phyloP scores from a whole-genome alignment of 2,797 vertebrate genomes.

The Acanthopagrus latus region DNA sequence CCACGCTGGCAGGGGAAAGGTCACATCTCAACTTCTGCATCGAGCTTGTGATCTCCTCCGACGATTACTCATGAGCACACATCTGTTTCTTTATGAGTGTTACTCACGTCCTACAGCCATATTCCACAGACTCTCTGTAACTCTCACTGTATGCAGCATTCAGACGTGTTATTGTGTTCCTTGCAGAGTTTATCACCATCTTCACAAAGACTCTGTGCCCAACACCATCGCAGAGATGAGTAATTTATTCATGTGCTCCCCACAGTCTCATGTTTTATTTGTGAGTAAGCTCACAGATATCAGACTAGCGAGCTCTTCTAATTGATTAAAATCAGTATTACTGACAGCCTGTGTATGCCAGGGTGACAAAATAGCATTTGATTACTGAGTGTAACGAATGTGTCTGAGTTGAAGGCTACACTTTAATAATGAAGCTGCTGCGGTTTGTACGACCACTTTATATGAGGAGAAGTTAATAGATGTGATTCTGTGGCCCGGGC shows the following conservation, averaged over 20 bases:
- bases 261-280: background rate
- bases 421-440: constrained; percentile 37
- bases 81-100: constrained; percentile 25
- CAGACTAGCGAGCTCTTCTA: constrained; percentile 4
- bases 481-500: constrained; percentile 6
- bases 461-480: constrained; percentile 22
- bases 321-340: constrained; percentile 24
- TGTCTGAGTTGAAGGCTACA: constrained; percentile 14
- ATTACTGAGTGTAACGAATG: background rate
- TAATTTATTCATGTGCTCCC: background rate
- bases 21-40: constrained; percentile 56
- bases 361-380: constrained; percentile 1
- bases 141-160: background rate
- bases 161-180: constrained; percentile 7
- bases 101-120: background rate
- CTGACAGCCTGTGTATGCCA: background rate
- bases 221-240: background rate
- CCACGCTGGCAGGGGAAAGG: constrained; percentile 66
- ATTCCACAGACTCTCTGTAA: background rate
- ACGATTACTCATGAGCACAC: constrained; percentile 31
- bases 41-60: constrained; percentile 24
- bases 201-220: constrained; percentile 20
- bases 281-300: constrained; percentile 16
- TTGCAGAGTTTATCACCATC: constrained; percentile 1
- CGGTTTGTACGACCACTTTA: constrained; percentile 7